Percentiles rank a stretch among this genome's conserved stretches.
phyloP scores from a whole-genome alignment of 2,888 invertebrate species.

The Tricholauxania praeusta region DNA sequence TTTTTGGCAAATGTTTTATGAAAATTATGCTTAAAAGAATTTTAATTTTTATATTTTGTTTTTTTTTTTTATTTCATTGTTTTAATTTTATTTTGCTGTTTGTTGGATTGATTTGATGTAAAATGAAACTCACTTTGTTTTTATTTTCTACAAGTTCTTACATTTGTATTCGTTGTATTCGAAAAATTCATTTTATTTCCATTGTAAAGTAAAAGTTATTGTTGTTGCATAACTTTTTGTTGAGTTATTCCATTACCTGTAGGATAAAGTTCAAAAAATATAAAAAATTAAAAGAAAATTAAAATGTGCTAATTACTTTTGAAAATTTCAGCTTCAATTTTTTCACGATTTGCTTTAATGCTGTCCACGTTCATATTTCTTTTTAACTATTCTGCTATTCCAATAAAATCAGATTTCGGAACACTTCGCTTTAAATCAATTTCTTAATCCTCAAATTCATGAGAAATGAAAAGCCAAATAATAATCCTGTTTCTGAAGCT shows the following conservation, averaged over 20 bases:
- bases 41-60: conserved; percentile 33
- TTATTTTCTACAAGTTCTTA: conserved; percentile 47
- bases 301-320: conserved; percentile 20
- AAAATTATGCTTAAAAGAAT: neutral
- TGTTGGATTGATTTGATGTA: conserved; percentile 22
- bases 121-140: conserved; percentile 37
- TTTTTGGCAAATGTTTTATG: conserved; percentile 2
- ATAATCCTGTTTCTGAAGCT: too few species aligned
- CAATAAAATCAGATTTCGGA: too few species aligned
- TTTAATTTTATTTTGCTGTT: neutral
- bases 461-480: too few species aligned
- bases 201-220: conserved; percentile 15
- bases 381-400: too few species aligned
- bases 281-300: neutral
- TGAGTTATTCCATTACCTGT: neutral
- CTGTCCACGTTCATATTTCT: too few species aligned
- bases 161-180: conserved; percentile 59
- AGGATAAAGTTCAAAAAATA: neutral
- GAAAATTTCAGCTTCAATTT: too few species aligned
- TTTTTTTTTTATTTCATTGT: neutral
- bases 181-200: conserved; percentile 53
- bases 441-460: too few species aligned
- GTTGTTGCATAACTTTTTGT: neutral
- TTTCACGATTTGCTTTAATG: too few species aligned
- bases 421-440: too few species aligned